These are phyloP conservation scores for Callochromis pleurospilus DNA, from an alignment of 2,113 vertebrate species.

Conservation along the genomic window DNA sequence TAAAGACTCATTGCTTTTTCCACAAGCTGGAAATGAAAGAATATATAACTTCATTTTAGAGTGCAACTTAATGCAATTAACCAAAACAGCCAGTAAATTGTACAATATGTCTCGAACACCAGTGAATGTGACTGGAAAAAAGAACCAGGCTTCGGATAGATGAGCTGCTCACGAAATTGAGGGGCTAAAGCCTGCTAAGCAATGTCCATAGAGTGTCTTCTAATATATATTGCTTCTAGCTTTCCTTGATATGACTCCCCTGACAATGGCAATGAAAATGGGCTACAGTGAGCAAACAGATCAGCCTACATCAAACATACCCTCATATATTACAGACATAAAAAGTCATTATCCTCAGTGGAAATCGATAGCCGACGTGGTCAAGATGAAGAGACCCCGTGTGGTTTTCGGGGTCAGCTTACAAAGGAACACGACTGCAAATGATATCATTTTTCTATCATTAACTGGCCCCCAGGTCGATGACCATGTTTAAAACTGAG, in stretches of 20 bases:
- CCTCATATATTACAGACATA: slow-evolving; percentile 67
- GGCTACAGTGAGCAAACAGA: slow-evolving; percentile 63
- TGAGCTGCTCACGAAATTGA: neutral
- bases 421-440: slow-evolving; percentile 53
- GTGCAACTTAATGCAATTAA: neutral
- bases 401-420: slow-evolving; percentile 65
- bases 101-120: neutral
- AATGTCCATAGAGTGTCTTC: slow-evolving; percentile 18
- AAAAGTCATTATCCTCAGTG: slow-evolving; percentile 69
- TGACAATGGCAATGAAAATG: slow-evolving; percentile 54
- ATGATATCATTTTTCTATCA: slow-evolving; percentile 66
- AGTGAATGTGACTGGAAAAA: neutral
- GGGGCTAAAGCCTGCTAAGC: slow-evolving; percentile 16
- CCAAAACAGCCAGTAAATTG: neutral
- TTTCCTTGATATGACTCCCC: slow-evolving; percentile 39
- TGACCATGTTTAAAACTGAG: slow-evolving; percentile 46
- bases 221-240: slow-evolving; percentile 36
- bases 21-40: neutral
- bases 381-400: slow-evolving; percentile 63
- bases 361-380: slow-evolving; percentile 65
- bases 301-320: slow-evolving; percentile 59
- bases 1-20: neutral
- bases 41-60: neutral
- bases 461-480: slow-evolving; percentile 59
- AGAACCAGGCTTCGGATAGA: neutral